These are phyloP conservation scores for Stigmatopora nigra DNA, from an alignment of 2,113 vertebrate genomes.

Conservation along the genomic window DNA sequence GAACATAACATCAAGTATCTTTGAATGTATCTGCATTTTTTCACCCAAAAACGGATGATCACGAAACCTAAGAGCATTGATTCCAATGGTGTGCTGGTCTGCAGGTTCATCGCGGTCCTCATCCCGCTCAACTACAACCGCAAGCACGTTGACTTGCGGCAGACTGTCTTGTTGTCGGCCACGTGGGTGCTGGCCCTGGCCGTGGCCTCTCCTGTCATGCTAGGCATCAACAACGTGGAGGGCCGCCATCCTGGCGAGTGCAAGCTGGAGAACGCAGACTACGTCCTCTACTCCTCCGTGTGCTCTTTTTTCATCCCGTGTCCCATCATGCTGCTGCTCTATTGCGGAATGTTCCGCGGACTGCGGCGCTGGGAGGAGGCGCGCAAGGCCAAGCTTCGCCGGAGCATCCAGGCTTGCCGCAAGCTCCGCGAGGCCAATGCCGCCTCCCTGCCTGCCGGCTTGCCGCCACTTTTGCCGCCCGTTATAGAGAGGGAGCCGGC, in stretches of 20 bases:
- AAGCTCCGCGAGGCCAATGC: constrained; percentile 60
- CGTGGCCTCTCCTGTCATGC: constrained; percentile 85
- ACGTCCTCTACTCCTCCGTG: constrained; percentile 86
- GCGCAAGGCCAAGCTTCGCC: constrained; percentile 76
- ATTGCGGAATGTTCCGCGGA: constrained; percentile 87
- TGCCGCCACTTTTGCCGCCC: constrained; percentile 53
- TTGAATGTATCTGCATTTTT: too few species aligned
- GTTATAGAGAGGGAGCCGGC: constrained; percentile 52
- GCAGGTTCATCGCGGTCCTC: constrained; percentile 88
- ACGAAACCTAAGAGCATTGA: neutral
- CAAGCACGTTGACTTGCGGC: constrained; percentile 80
- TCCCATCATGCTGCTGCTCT: constrained; percentile 89
- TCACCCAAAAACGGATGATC: too few species aligned
- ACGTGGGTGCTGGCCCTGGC: constrained; percentile 89
- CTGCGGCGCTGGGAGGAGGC: constrained; percentile 83
- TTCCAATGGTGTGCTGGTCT: neutral
- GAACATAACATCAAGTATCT: too few species aligned
- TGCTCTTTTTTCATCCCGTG: constrained; percentile 97
- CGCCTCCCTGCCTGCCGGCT: constrained; percentile 57
- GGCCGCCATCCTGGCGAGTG: constrained; percentile 77
- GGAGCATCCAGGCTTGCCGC: constrained; percentile 66
- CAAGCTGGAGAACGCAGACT: constrained; percentile 84
- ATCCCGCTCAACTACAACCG: constrained; percentile 85
- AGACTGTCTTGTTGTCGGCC: constrained; percentile 78
- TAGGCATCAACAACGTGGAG: constrained; percentile 83